phyloP scores from a whole-genome alignment of 2,888 invertebrate genomes.

The Notodonta ziczac region DNA sequence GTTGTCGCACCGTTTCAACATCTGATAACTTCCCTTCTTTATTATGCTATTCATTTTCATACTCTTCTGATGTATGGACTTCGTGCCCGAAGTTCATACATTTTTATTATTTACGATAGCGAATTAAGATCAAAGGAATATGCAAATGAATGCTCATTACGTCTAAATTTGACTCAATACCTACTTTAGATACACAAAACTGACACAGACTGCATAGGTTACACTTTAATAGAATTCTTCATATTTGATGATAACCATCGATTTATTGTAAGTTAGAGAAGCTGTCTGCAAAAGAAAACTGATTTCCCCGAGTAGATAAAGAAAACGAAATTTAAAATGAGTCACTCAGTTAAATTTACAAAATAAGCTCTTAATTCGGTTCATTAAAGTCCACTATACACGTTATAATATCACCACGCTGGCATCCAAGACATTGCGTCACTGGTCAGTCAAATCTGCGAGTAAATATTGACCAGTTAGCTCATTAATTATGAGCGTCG shows the following conservation, averaged over 20 bases:
- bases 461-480: conserved; percentile 28
- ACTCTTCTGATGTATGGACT: not conserved
- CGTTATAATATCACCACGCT: conserved; percentile 6
- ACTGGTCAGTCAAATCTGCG: conserved; percentile 9
- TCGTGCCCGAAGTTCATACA: not conserved
- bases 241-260: no score
- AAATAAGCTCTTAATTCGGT: not conserved
- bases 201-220: no score
- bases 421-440: conserved; percentile 23
- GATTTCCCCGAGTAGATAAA: no score
- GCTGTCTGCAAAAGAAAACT: no score
- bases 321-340: no score
- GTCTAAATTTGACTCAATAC: no score
- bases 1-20: conserved; percentile 33
- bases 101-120: not conserved
- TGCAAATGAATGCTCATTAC: no score
- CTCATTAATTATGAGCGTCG: conserved; percentile 33
- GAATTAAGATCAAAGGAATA: no score
- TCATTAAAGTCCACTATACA: not conserved
- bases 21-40: conserved; percentile 15
- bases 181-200: no score
- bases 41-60: not conserved
- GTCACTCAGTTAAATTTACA: not conserved
- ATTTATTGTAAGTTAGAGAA: no score
- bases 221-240: no score